Percentiles rank a stretch among this genome's conserved stretches.
These are phyloP conservation scores for Phenganax stokvisi DNA, from an alignment of 92 coral and sea anemone species.

Conservation along the genomic window DNA sequence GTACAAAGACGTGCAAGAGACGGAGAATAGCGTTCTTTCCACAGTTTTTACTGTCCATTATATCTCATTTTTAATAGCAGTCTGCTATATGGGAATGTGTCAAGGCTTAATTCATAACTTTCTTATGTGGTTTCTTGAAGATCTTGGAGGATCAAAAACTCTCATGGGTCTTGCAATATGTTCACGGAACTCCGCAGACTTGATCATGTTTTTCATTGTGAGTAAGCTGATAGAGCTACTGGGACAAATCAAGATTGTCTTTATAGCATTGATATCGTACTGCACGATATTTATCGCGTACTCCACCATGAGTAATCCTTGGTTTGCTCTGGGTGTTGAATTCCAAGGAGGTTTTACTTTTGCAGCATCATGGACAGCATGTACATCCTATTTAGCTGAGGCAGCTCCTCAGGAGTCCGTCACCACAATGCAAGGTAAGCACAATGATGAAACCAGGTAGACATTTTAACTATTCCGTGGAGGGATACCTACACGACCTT, in stretches of 20 bases:
- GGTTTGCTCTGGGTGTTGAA: slow-evolving; percentile 88
- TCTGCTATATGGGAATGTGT: slow-evolving; percentile 92
- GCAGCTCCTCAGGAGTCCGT: slow-evolving; percentile 91
- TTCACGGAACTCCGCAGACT: slow-evolving; percentile 73
- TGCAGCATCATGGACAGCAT: slow-evolving; percentile 96
- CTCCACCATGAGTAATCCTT: slow-evolving; percentile 72
- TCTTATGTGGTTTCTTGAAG: slow-evolving; percentile 92
- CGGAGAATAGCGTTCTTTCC: slow-evolving; percentile 57
- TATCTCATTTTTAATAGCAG: slow-evolving; percentile 84
- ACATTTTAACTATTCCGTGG: not conserved
- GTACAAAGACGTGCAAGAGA: slow-evolving; percentile 59
- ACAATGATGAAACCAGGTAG: not conserved
- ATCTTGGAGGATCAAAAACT: slow-evolving; percentile 89
- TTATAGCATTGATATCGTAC: slow-evolving; percentile 63
- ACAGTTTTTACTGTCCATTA: slow-evolving; percentile 74
- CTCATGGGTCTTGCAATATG: slow-evolving; percentile 88
- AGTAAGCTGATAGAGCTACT: slow-evolving; percentile 72
- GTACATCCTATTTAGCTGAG: slow-evolving; percentile 94
- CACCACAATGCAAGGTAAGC: slow-evolving; percentile 91
- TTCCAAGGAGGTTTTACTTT: slow-evolving; percentile 80
- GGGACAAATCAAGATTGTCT: slow-evolving; percentile 84
- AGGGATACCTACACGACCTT: not conserved
- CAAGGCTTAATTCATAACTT: slow-evolving; percentile 93
- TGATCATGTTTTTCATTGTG: slow-evolving; percentile 79
- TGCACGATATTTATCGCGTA: slow-evolving; percentile 72